Base-by-base conservation (phyloP, 2,113 vertebrate genomes). In the Tympanuchus pallidicinctus region DNA sequence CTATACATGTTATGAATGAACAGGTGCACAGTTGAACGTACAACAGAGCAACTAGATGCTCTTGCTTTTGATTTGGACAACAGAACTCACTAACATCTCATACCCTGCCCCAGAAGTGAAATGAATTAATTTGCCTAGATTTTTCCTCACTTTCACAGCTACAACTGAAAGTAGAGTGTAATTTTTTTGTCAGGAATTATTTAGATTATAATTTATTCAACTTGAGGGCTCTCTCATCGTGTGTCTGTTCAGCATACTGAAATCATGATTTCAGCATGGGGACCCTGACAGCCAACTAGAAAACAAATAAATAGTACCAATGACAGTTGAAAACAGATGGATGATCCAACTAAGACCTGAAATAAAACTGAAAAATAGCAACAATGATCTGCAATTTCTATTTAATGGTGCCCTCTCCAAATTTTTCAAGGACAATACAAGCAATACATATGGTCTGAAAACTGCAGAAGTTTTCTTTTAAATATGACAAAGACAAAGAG, bases 381-480 rank as follows among this genome's bases (percentile, higher is more conserved):
- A 48, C 28, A 78, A 20, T 11, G 40, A n/a, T 84, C 43, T 89
- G 27, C 52, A 89, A 71, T 89, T 93, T 93, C 56, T 52, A 48
- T 65, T 64, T 84, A 87, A 86, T 18, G 14, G 20, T n/a, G 56
- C 20, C 80, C 19, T 82, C 88, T 36, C 32, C 45, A 66, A 22
- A 90, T 74, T 90, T 89, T 76, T n/a, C 56, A 63, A 71, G 18
- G 66, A 90, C 70, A 82, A 71, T 80, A 89, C 92, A 30, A 32
- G 40, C 67, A 91, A 82, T 78, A 40, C 43, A 47, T 74, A 90
- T 74, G 83, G 82, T 76, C 48, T 91, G 86, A 86, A 95, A 91
- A 95, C 50, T 40, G 34, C 22, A 89, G 61, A 93, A 81, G 13
- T 65, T 88, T 84, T 73, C 56, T 65, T 92, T 80, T 74, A 69